Evolutionary conservation across 2,888 invertebrate genomes (phyloP).

Genomic region (Nebria salina): DNA sequence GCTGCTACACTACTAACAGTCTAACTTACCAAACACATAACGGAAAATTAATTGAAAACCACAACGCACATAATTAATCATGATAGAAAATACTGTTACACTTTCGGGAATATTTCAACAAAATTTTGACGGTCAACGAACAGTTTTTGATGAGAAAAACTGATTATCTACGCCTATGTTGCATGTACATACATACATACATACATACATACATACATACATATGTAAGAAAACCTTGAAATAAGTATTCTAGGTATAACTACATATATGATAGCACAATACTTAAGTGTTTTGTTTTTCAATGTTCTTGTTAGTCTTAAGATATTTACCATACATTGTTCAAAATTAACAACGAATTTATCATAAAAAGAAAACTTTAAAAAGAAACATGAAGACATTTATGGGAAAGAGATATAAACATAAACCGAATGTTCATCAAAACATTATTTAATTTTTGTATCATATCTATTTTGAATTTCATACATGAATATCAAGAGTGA

Average conservation of each 20-base stretch:
- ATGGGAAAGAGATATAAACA: too few relatives aligned
- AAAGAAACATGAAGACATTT: too few relatives aligned
- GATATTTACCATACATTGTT: too few relatives aligned
- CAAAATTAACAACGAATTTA: too few relatives aligned
- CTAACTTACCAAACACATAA: slow-evolving; percentile 31
- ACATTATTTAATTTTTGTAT: too few relatives aligned
- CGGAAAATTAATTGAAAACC: slow-evolving; percentile 43
- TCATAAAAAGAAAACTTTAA: too few relatives aligned
- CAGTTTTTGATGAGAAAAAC: slow-evolving; percentile 8
- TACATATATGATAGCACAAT: background rate
- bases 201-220: background rate
- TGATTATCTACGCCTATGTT: slow-evolving; percentile 23
- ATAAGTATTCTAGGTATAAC: background rate
- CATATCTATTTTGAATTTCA: too few relatives aligned
- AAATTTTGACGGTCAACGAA: background rate
- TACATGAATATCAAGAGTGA: too few relatives aligned
- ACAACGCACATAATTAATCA: slow-evolving; percentile 29
- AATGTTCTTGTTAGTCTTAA: background rate
- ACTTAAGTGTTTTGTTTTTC: background rate
- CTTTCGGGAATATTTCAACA: slow-evolving; percentile 23
- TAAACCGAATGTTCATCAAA: too few relatives aligned
- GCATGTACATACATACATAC: background rate
- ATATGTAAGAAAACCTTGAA: background rate
- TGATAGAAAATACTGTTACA: slow-evolving; percentile 26
- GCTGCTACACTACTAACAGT: slow-evolving; percentile 19